phyloP scores from a whole-genome alignment of 2,888 invertebrate species.

The Andrena marginata region DNA sequence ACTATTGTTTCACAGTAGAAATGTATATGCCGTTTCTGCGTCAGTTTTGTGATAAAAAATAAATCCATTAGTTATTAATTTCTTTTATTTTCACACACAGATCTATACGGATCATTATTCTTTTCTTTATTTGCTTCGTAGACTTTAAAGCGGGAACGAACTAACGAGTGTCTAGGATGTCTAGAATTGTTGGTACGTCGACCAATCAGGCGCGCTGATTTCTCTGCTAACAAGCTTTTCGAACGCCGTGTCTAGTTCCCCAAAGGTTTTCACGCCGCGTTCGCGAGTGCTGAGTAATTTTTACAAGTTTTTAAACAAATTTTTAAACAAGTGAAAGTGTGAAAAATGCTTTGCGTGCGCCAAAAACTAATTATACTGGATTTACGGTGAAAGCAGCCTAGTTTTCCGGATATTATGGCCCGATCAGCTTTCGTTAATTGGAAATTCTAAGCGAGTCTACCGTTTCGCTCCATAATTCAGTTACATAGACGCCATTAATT shows the following conservation, averaged over 20 bases:
- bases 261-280: not conserved
- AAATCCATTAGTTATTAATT: not conserved
- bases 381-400: not conserved
- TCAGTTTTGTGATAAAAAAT: not conserved
- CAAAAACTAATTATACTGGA: not conserved
- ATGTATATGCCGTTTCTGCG: not conserved
- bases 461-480: not conserved
- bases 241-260: not conserved
- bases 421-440: conserved; percentile 10
- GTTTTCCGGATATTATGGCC: not conserved
- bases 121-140: conserved; percentile 5
- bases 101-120: not conserved
- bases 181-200: conserved; percentile 26
- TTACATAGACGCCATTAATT: not conserved
- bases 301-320: too few relatives aligned
- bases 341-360: not conserved
- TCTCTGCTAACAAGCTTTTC: not conserved
- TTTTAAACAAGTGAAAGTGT: not conserved
- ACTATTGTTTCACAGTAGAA: conserved; percentile 13
- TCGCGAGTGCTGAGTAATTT: not conserved
- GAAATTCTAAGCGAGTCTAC: conserved; percentile 17
- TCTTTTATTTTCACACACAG: not conserved
- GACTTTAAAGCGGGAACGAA: conserved; percentile 8
- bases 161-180: conserved; percentile 41
- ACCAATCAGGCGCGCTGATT: conserved; percentile 4